Evolutionary conservation across 2,888 invertebrate species (phyloP).

Genomic region (Acleris holmiana): DNA sequence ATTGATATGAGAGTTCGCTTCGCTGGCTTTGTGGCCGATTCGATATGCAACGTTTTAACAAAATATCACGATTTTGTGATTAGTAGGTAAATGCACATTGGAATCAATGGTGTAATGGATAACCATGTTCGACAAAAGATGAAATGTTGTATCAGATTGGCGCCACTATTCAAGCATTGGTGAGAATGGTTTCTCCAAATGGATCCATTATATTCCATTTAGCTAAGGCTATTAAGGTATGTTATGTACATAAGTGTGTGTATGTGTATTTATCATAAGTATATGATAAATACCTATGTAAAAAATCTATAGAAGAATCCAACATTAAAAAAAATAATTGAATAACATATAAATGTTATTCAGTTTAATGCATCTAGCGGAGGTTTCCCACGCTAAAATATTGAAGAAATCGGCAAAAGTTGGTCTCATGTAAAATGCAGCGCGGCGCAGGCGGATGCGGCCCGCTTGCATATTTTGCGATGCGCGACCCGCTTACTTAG

Average conservation of each 20-base stretch:
- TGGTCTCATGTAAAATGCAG: constrained; percentile 80
- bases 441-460: constrained; percentile 55
- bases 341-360: constrained; percentile 36
- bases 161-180: no score
- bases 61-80: neutral
- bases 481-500: constrained; percentile 44
- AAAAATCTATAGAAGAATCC: no score
- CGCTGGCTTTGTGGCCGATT: constrained; percentile 44
- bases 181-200: no score
- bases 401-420: constrained; percentile 76
- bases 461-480: constrained; percentile 69
- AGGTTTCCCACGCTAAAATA: constrained; percentile 70
- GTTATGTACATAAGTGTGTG: no score
- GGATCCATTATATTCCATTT: no score
- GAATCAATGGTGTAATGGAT: neutral
- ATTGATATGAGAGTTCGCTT: constrained; percentile 43
- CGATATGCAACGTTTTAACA: constrained; percentile 16
- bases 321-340: no score
- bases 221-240: no score
- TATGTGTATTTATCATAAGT: no score
- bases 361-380: constrained; percentile 38
- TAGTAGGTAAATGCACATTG: neutral
- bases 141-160: no score
- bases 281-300: no score
- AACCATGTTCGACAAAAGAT: no score